phyloP scores from a whole-genome alignment of 2,113 vertebrate species.

The Osmerus eperlanus region DNA sequence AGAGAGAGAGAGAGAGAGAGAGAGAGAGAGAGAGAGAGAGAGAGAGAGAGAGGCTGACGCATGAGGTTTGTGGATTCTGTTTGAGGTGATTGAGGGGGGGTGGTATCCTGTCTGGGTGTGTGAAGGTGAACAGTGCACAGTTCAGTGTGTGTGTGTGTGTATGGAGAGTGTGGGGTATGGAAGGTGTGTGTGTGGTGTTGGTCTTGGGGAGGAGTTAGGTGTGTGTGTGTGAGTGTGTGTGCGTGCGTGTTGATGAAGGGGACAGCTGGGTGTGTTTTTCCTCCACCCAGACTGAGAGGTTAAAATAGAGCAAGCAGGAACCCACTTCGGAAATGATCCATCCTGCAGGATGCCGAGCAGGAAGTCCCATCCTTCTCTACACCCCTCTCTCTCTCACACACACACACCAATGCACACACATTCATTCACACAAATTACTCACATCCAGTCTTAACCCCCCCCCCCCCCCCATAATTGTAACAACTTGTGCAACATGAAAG shows the following conservation, averaged over 20 bases:
- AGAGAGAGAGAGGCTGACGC: background rate
- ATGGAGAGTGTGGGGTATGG: background rate
- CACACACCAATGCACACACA: background rate
- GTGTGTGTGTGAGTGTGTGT: too few species aligned
- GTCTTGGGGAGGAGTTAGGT: background rate
- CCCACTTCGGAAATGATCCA: constrained; percentile 59
- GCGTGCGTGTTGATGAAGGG: constrained; percentile 24
- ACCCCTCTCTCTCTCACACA: background rate
- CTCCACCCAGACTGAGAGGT: constrained; percentile 37
- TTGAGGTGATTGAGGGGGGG: background rate
- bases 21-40: too few species aligned
- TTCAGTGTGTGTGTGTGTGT: constrained; percentile 2
- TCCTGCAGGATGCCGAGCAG: constrained; percentile 54
- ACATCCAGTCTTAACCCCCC: constrained; percentile 13
- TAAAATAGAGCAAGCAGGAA: constrained; percentile 70
- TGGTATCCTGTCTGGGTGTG: background rate
- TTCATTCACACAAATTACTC: constrained; percentile 7
- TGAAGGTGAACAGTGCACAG: background rate
- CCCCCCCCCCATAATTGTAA: constrained; percentile 16
- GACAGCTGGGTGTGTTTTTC: constrained; percentile 51
- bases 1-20: too few species aligned
- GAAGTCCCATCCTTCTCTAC: too few species aligned
- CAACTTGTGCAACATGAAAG: constrained; percentile 53
- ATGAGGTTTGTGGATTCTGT: background rate
- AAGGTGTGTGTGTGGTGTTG: constrained; percentile 11